Conservation (phyloP, 2,113 vertebrate genomes). For the Nothoprocta perdicaria region DNA sequence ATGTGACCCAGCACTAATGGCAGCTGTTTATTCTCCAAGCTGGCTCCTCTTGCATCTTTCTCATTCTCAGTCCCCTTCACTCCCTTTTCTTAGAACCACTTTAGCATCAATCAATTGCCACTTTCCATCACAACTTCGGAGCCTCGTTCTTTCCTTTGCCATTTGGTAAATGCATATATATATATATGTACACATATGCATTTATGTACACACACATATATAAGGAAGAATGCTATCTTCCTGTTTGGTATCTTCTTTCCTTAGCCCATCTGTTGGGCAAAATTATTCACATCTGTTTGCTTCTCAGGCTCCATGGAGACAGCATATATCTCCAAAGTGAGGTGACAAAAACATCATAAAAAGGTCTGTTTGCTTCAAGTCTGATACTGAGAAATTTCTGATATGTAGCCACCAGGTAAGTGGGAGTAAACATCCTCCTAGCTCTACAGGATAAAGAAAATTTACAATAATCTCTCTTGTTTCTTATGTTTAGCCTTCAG, state of each 20-base stretch:
- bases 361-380: constrained; percentile 61
- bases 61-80: background rate
- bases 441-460: constrained; percentile 33
- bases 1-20: background rate
- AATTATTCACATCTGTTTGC: constrained; percentile 36
- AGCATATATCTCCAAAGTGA: constrained; percentile 30
- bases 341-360: constrained; percentile 58
- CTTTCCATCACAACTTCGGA: background rate
- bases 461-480: constrained; percentile 61
- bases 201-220: background rate
- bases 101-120: constrained; percentile 21
- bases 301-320: constrained; percentile 61
- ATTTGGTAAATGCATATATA: background rate
- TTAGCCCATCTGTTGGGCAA: constrained; percentile 30
- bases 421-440: constrained; percentile 65
- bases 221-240: constrained; percentile 35
- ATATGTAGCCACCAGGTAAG: constrained; percentile 40
- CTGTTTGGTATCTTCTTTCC: constrained; percentile 19
- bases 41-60: background rate
- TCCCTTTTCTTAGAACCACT: background rate
- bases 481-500: constrained; percentile 63
- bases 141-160: background rate
- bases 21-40: background rate
- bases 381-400: constrained; percentile 59
- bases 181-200: too few relatives aligned